A percentile compares a stretch with the other conserved stretches of the same genome.
These are phyloP conservation scores for Troides helena DNA, from an alignment of 2,888 invertebrate genomes.

Conservation along the genomic window DNA sequence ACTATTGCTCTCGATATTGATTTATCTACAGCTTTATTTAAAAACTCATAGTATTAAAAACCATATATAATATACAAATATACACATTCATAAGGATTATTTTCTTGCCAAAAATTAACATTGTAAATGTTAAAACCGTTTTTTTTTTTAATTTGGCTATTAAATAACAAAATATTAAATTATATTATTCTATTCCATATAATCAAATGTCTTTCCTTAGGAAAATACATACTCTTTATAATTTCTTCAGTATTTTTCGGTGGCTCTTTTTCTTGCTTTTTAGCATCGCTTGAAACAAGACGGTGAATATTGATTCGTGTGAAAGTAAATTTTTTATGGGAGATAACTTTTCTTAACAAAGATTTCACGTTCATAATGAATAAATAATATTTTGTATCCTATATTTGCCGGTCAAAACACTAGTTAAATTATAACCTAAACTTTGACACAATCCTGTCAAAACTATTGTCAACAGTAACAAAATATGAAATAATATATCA, in stretches of 20 bases:
- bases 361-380: constrained; percentile 50
- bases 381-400: neutral
- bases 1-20: too few species aligned
- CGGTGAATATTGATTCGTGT: constrained; percentile 45
- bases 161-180: too few species aligned
- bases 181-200: too few species aligned
- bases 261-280: constrained; percentile 49
- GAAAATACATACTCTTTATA: constrained; percentile 50
- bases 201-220: too few species aligned
- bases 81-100: too few species aligned
- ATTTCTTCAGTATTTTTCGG: constrained; percentile 60
- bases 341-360: constrained; percentile 60
- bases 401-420: neutral
- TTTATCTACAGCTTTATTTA: too few species aligned
- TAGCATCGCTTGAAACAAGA: constrained; percentile 49
- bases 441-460: neutral
- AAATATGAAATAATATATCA: too few species aligned
- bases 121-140: too few species aligned
- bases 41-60: too few species aligned
- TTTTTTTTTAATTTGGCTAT: too few species aligned
- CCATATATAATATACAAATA: too few species aligned
- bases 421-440: neutral
- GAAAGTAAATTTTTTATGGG: constrained; percentile 42
- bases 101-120: too few species aligned
- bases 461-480: neutral